These are phyloP conservation scores for Galemys pyrenaicus DNA, from an alignment of 2,113 vertebrate species.

Conservation along the genomic window DNA sequence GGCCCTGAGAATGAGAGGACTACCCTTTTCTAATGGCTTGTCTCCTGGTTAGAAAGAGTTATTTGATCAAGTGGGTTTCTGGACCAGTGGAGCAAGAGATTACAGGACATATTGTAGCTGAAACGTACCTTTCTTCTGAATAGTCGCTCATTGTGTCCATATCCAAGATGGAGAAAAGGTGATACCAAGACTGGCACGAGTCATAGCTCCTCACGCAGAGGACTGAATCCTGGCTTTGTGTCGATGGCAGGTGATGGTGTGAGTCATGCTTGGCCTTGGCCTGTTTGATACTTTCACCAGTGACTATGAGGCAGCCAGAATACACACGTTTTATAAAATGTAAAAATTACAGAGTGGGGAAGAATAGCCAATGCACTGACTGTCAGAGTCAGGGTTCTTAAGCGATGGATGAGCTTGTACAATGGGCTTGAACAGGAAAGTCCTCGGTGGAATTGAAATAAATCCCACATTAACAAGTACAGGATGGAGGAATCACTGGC, in stretches of 20 bases:
- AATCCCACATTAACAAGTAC: not conserved
- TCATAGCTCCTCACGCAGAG: not conserved
- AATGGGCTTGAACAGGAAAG: not conserved
- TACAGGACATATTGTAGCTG: conserved; percentile 26
- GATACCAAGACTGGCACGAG: not conserved
- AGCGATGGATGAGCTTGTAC: not conserved
- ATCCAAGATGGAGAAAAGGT: not conserved
- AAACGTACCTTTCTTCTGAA: conserved; percentile 45
- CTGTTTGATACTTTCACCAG: not conserved
- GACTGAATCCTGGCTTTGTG: not conserved
- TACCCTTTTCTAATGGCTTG: conserved; percentile 24
- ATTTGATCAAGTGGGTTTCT: conserved; percentile 63
- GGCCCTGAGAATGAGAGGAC: not conserved
- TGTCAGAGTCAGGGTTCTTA: not conserved
- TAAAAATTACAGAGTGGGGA: not conserved
- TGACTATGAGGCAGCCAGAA: not conserved
- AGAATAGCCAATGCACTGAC: not conserved
- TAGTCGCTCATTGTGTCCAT: conserved; percentile 18
- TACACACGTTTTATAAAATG: not conserved
- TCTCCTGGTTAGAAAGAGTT: conserved; percentile 42
- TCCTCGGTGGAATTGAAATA: not conserved
- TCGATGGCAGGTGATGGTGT: not conserved
- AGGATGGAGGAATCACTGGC: not conserved
- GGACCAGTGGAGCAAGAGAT: conserved; percentile 64
- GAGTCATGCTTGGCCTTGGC: not conserved